Conservation (phyloP, 2,113 vertebrate genomes). For the Platanista minor region DNA sequence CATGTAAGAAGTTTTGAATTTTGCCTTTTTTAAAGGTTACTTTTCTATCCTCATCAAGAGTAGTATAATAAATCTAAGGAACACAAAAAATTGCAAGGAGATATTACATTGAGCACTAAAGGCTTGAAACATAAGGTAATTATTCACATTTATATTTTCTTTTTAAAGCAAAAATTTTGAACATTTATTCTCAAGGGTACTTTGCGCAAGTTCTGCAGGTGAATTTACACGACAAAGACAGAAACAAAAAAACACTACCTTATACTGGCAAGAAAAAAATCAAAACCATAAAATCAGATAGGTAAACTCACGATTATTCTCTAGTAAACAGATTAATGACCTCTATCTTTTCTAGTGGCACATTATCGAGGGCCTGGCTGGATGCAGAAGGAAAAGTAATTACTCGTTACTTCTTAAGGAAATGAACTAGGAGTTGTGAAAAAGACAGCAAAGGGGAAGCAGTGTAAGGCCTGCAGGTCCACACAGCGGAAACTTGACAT, state of each 20-base stretch:
- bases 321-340: neutral
- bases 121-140: neutral
- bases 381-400: neutral
- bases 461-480: neutral
- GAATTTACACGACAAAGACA: slow-evolving; percentile 27
- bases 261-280: neutral
- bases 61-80: neutral
- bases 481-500: accelerated
- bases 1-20: slow-evolving; percentile 14
- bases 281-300: slow-evolving; percentile 8
- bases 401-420: neutral
- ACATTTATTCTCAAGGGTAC: neutral
- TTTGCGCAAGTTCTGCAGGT: neutral
- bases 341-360: neutral
- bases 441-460: neutral
- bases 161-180: neutral
- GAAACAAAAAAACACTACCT: neutral
- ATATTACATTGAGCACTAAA: neutral
- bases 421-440: neutral
- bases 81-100: neutral
- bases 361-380: neutral
- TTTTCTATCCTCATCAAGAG: neutral
- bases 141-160: neutral
- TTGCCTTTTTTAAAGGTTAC: neutral
- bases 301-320: neutral